These are phyloP conservation scores for Donacobius atricapilla DNA, from an alignment of 2,113 vertebrate genomes.

Conservation along the genomic window DNA sequence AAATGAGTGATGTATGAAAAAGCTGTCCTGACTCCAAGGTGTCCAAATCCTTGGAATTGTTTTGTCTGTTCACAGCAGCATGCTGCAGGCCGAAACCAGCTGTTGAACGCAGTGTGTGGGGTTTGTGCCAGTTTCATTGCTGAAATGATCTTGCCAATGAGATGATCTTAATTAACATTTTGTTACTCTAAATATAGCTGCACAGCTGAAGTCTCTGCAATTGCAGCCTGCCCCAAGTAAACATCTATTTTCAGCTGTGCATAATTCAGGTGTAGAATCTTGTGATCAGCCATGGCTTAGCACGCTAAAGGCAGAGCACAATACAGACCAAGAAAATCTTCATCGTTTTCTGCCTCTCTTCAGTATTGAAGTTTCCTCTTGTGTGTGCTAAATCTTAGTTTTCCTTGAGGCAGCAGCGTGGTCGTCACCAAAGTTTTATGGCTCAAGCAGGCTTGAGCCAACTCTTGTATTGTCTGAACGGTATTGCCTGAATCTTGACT, in stretches of 20 bases:
- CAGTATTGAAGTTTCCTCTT: background rate
- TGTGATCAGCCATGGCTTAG: background rate
- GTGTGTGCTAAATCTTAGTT: background rate
- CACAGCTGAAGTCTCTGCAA: constrained; percentile 42
- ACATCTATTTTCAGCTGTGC: constrained; percentile 55
- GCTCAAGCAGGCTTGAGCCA: background rate
- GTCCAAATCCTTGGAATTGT: background rate
- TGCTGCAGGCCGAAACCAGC: background rate
- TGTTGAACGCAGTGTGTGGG: background rate
- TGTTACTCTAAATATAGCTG: constrained; percentile 43
- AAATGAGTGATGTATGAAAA: background rate
- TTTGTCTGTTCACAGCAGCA: background rate
- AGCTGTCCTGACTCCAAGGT: background rate
- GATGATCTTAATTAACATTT: constrained; percentile 50
- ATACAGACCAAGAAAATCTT: background rate
- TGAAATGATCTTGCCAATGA: background rate
- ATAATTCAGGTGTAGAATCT: constrained; percentile 26
- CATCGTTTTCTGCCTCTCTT: background rate
- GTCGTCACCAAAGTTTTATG: background rate
- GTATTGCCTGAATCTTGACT: background rate
- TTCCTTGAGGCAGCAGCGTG: background rate
- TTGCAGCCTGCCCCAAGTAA: constrained; percentile 27
- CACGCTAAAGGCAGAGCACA: background rate
- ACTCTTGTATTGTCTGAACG: background rate
- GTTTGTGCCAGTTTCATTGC: background rate